Evolutionary conservation across 2,113 vertebrate genomes (phyloP), one percentile per base, ranked within the genome.

Genomic region (Oenanthe melanoleuca): DNA sequence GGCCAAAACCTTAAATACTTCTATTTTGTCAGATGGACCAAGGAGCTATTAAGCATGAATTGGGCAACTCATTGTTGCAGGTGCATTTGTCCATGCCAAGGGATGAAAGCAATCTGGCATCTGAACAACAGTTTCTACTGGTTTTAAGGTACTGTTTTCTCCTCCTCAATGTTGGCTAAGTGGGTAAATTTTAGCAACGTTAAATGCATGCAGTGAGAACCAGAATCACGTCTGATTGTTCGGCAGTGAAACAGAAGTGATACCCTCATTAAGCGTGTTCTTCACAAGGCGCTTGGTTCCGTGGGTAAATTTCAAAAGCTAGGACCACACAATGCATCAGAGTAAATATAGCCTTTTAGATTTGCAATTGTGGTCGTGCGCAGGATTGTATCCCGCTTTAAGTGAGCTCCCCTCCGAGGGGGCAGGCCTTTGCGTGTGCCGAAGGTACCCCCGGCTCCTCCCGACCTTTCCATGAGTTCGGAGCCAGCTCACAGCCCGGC

Each of bases 361-460:
- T 18, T 3, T 21, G 23, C 42, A 29, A 5, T 0, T 6, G 31
- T 2, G 25, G 33, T 1, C 2, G 26, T 0, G 7, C 3, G 4
- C 20, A 33, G 17, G 26, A 20, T n/a, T 66, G 71, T 14, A 72
- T 9, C 21, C 19, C 2, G 2, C 67, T 63, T 14, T 7, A 20
- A 33, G 34, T 0, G 12, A 49, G 52, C 22, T 86, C 28, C 33
- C 11, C 3, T n/a, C 57, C 1, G 6, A 38, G 14, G 37, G 20
- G 13, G 1, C 34, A 14, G 67, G 31, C 53, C 59, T 45, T 65
- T 12, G 37, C 5, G 2, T 1, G 25, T 1, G 8, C 23, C 6
- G 31, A 42, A 55, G 44, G 40, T 8, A 40, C 63, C 23, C 29
- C 10, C 23, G 12, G n/a, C 21, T 70, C 8, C 88, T 47, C 50